A percentile compares a stretch with the other conserved stretches of the same genome.
Conservation (phyloP, 2,888 invertebrate species). For the Perizoma flavofasciatum region DNA sequence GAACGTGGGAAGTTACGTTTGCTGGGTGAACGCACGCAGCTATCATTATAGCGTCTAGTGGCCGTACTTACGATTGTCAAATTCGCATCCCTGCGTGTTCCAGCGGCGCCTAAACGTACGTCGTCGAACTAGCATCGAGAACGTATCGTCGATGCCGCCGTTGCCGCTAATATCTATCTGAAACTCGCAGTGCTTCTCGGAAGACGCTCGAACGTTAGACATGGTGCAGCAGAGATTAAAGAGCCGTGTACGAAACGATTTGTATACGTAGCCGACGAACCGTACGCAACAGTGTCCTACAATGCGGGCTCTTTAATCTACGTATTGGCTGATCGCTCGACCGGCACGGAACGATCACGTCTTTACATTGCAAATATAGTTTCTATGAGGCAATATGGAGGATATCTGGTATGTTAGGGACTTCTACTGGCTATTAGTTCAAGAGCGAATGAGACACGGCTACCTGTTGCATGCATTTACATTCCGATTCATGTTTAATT, state of each 20-base stretch:
- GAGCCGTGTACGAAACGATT: constrained; percentile 7
- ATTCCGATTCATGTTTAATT: constrained; percentile 14
- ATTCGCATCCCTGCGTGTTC: constrained; percentile 50
- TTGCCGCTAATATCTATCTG: constrained; percentile 72
- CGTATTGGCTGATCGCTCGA: constrained; percentile 4
- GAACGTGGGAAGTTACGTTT: constrained; percentile 21
- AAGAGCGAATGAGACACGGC: constrained; percentile 30
- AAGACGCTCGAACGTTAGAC: constrained; percentile 28
- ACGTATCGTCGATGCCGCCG: constrained; percentile 60
- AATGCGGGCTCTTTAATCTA: constrained; percentile 9
- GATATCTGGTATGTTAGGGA: constrained; percentile 29
- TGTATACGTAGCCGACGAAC: background rate
- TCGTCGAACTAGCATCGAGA: constrained; percentile 59
- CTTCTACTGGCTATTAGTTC: constrained; percentile 33
- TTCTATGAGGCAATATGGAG: constrained; percentile 11
- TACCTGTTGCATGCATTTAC: constrained; percentile 32
- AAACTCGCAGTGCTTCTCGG: constrained; percentile 70
- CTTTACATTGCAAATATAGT: constrained; percentile 4
- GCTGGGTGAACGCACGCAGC: constrained; percentile 39
- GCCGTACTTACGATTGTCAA: constrained; percentile 69
- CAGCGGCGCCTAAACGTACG: constrained; percentile 65
- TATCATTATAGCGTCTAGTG: constrained; percentile 42
- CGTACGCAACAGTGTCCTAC: constrained; percentile 15
- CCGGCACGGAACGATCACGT: constrained; percentile 1
- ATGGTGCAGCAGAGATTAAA: constrained; percentile 13